A percentile compares a stretch with the other conserved stretches of the same genome.
Conservation (phyloP, 2,113 vertebrate species). For the Pitta sordida region DNA sequence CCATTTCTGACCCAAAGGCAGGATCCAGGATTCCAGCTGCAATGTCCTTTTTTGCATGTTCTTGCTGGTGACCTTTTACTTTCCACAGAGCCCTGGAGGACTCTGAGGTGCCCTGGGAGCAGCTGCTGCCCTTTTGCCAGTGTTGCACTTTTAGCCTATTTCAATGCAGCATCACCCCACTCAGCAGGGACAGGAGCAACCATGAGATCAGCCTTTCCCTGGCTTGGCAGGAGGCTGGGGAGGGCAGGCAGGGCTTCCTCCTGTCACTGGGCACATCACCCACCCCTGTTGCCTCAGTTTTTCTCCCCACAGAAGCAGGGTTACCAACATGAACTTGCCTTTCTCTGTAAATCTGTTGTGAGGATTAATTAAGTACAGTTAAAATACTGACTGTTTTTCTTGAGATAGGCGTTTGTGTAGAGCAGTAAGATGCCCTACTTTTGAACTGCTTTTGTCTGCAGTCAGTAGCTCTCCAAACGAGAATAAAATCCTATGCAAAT, state of each 20-base stretch:
- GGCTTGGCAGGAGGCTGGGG: not conserved
- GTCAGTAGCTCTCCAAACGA: not conserved
- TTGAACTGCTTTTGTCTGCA: conserved; percentile 5
- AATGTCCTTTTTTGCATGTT: not conserved
- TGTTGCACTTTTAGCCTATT: not conserved
- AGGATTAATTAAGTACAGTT: not conserved
- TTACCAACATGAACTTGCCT: not conserved
- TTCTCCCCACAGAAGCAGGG: not conserved
- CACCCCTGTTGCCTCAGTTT: not conserved
- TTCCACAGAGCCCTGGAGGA: not conserved
- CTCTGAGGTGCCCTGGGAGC: not conserved
- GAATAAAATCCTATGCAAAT: conserved; percentile 10
- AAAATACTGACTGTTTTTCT: not conserved
- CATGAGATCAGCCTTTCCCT: not conserved
- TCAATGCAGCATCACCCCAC: fast-evolving
- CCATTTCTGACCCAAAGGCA: not conserved
- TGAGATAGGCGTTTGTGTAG: not conserved
- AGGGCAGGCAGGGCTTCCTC: not conserved
- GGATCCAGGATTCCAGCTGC: not conserved
- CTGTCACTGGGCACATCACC: not conserved
- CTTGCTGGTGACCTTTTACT: not conserved
- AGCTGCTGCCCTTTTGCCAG: not conserved
- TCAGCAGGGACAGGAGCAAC: too few relatives aligned
- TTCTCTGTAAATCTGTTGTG: not conserved
- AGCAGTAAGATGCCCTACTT: not conserved